phyloP scores from a whole-genome alignment of 2,113 vertebrate genomes.

The Coptodon bakossiorum region DNA sequence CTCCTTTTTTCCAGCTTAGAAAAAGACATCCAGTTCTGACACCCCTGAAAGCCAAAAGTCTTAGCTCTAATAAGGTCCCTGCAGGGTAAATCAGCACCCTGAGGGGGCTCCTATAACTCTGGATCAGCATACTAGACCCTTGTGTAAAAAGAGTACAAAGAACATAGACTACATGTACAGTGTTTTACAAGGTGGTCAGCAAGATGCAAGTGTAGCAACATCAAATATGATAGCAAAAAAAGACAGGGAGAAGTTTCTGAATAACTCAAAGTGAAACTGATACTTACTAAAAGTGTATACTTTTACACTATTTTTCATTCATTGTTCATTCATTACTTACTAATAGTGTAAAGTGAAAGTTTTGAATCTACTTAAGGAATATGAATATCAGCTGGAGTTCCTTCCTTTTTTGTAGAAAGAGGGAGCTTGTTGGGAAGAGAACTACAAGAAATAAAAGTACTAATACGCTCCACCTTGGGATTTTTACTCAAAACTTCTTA shows the following conservation, averaged over 20 bases:
- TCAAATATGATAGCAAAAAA: background rate
- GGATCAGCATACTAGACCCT: background rate
- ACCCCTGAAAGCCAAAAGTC: background rate
- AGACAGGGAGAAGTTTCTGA: background rate
- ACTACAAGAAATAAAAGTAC: background rate
- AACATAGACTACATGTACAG: background rate
- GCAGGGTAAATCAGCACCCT: background rate
- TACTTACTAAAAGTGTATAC: background rate
- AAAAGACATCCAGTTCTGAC: background rate
- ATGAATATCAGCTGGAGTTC: background rate
- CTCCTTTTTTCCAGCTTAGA: background rate
- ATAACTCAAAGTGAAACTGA: background rate
- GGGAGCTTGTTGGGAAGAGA: background rate
- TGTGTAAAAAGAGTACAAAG: background rate
- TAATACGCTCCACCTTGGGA: background rate
- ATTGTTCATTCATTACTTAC: background rate
- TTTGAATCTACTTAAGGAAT: background rate
- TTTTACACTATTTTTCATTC: no score
- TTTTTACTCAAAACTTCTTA: background rate
- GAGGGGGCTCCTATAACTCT: background rate
- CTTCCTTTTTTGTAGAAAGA: background rate
- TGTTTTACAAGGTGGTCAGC: background rate
- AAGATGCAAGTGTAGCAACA: background rate
- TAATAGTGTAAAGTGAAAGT: background rate
- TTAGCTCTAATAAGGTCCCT: slow-evolving; percentile 28